Evolutionary conservation across 1,140 invertebrate genomes (phyloP).

Genomic region (Agrypnia vestita): DNA sequence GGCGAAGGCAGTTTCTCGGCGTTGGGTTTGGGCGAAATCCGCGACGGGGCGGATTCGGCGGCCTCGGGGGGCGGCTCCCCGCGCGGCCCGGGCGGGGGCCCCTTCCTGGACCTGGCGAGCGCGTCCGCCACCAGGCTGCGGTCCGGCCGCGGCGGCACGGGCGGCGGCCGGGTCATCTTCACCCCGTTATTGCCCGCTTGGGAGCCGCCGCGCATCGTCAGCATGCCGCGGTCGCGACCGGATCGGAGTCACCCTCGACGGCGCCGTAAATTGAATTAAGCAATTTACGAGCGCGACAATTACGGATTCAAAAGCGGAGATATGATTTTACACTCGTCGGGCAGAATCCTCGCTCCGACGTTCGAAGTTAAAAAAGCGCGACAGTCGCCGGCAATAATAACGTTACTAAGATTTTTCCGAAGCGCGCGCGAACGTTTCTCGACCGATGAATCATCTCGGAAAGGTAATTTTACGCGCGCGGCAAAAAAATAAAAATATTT

Average conservation of each 20-base stretch:
- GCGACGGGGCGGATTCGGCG: slow-evolving; percentile 67
- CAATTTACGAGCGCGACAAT: slow-evolving; percentile 36
- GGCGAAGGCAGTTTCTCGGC: slow-evolving; percentile 70
- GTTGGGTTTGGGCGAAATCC: slow-evolving; percentile 69
- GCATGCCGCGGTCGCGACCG: slow-evolving; percentile 46
- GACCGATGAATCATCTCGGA: slow-evolving; percentile 14
- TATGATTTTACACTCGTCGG: slow-evolving; percentile 3
- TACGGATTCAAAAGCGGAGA: slow-evolving; percentile 18
- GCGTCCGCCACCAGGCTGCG: slow-evolving; percentile 80
- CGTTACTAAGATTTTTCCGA: background rate
- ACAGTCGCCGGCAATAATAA: background rate
- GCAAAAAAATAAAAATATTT: background rate
- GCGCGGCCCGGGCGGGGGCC: slow-evolving; percentile 70
- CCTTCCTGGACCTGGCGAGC: slow-evolving; percentile 76
- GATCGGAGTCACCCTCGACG: slow-evolving; percentile 55
- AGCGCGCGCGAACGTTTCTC: background rate
- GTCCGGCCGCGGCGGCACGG: slow-evolving; percentile 82
- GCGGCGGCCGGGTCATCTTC: slow-evolving; percentile 75
- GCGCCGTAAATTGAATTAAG: slow-evolving; percentile 58
- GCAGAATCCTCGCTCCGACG: slow-evolving; percentile 5
- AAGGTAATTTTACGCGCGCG: background rate
- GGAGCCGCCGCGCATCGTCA: slow-evolving; percentile 57
- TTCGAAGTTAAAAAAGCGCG: background rate
- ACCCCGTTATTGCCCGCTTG: slow-evolving; percentile 53
- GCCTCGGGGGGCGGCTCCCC: slow-evolving; percentile 65